Evolutionary conservation across 2,888 invertebrate genomes (phyloP).

Genomic region (Leptogaster cylindrica): DNA sequence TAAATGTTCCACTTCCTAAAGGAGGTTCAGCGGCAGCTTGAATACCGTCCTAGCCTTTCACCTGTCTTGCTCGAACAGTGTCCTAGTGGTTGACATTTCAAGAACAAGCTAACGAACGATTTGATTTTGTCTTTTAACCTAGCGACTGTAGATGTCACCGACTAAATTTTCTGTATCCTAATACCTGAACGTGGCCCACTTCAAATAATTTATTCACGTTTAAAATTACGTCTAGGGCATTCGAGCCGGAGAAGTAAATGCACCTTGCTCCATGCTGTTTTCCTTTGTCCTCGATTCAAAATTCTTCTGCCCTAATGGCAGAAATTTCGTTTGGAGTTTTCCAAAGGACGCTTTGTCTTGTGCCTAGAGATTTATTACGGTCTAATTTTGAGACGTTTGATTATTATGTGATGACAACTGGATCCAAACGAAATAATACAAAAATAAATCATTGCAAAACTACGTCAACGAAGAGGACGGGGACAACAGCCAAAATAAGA

Average conservation of each 20-base stretch:
- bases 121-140: conserved; percentile 17
- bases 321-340: too few species aligned
- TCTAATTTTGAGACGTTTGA: too few species aligned
- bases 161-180: conserved; percentile 23
- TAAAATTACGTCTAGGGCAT: conserved; percentile 13
- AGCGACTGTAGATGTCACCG: not conserved
- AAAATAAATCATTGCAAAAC: too few species aligned
- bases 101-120: conserved; percentile 30
- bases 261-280: not conserved
- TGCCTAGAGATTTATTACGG: too few species aligned
- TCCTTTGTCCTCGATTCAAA: conserved; percentile 14
- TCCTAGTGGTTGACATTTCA: conserved; percentile 21
- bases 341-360: too few species aligned
- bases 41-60: not conserved
- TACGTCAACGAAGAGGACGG: too few species aligned
- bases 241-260: not conserved
- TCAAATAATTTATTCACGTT: conserved; percentile 27
- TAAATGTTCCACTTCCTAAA: conserved; percentile 14
- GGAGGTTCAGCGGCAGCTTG: not conserved
- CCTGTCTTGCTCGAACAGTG: not conserved
- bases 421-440: too few species aligned
- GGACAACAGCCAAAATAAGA: too few species aligned
- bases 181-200: conserved; percentile 30
- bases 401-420: too few species aligned
- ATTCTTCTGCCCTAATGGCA: conserved; percentile 21